These are phyloP conservation scores for Pteropus alecto DNA, from an alignment of 2,113 vertebrate genomes.

Conservation along the genomic window DNA sequence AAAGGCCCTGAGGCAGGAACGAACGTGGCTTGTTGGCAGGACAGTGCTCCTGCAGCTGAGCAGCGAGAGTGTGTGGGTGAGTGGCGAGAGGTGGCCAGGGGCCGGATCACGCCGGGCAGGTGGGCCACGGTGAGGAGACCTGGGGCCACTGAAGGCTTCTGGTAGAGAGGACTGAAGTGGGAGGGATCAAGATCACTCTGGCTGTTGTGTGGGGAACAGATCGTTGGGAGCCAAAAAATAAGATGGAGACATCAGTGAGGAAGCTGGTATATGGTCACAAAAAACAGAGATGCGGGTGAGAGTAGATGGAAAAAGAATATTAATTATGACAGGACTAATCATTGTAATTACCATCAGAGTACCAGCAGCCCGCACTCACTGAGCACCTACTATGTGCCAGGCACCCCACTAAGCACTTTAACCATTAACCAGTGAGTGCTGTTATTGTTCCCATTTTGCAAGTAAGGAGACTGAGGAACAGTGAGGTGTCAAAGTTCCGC, in stretches of 20 bases:
- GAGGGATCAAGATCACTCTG: neutral
- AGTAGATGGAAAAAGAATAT: neutral
- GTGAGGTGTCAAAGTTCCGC: neutral
- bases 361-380: neutral
- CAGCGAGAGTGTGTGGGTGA: neutral
- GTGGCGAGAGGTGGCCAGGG: neutral
- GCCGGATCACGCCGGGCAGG: neutral
- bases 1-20: neutral
- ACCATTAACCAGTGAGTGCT: neutral
- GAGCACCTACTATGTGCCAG: neutral
- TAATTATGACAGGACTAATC: neutral
- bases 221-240: neutral
- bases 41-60: neutral
- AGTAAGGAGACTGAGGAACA: neutral
- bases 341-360: neutral
- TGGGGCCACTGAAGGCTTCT: neutral
- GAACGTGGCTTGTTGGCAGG: rapidly evolving
- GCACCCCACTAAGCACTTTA: neutral
- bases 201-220: neutral
- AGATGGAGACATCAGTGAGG: neutral
- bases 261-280: neutral
- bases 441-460: neutral
- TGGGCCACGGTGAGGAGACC: neutral
- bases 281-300: neutral
- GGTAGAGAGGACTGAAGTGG: neutral